A percentile compares a stretch with the other conserved stretches of the same genome.
These are phyloP conservation scores for Coranthus polyacanthus DNA, from an alignment of 2,797 vertebrate species.

Conservation along the genomic window DNA sequence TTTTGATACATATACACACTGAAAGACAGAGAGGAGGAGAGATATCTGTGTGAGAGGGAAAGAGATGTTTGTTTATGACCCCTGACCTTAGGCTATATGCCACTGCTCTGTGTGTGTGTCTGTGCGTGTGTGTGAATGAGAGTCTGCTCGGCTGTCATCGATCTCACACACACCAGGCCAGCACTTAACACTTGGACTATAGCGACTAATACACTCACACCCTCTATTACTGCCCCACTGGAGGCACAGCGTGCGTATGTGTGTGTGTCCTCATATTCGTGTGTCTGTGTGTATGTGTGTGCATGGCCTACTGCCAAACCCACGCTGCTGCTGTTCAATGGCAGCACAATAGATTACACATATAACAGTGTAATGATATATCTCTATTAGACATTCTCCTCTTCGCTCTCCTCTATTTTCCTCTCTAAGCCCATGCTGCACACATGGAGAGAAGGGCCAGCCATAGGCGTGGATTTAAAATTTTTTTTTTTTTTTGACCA, in stretches of 20 bases:
- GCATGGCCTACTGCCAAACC: conserved; percentile 65
- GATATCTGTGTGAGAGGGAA: conserved; percentile 58
- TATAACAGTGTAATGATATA: conserved; percentile 80
- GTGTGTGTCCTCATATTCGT: conserved; percentile 47
- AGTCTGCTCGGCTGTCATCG: conserved; percentile 82
- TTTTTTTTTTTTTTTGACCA: no score
- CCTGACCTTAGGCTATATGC: conserved; percentile 91
- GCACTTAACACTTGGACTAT: conserved; percentile 88
- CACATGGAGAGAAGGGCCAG: neutral
- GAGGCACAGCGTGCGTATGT: conserved; percentile 75
- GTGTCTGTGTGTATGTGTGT: conserved; percentile 39
- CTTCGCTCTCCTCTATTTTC: conserved; percentile 28
- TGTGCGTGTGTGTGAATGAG: conserved; percentile 53
- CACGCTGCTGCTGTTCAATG: conserved; percentile 73
- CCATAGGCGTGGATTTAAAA: neutral
- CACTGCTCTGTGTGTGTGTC: conserved; percentile 40
- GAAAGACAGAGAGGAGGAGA: conserved; percentile 17
- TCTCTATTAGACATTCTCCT: conserved; percentile 64
- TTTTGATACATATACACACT: conserved; percentile 55
- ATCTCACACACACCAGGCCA: conserved; percentile 88
- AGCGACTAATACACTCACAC: conserved; percentile 87
- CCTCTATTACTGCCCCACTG: conserved; percentile 85
- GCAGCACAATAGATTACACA: conserved; percentile 76
- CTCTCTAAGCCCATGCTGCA: neutral
- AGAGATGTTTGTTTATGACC: conserved; percentile 83